These are phyloP conservation scores for Anas platyrhynchos DNA, from an alignment of 2,113 vertebrate species.

Conservation along the genomic window DNA sequence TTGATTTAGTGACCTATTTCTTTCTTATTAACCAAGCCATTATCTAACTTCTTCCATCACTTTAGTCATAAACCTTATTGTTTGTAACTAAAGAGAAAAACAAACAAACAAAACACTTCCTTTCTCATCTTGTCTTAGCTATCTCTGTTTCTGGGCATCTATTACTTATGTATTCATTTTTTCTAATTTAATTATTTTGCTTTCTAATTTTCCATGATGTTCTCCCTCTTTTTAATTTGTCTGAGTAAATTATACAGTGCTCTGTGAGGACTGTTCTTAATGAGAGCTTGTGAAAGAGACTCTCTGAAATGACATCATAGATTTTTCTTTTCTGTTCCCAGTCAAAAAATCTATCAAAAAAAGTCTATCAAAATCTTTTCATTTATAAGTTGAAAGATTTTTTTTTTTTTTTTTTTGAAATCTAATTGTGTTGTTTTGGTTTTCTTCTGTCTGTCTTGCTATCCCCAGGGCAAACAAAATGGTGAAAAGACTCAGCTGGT, in stretches of 20 bases:
- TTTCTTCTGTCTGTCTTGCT: not conserved
- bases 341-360: not conserved
- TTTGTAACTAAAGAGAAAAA: not conserved
- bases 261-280: not conserved
- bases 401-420: not conserved
- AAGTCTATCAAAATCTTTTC: not conserved
- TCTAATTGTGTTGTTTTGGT: not conserved
- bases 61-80: not conserved
- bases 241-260: not conserved
- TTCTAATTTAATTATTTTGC: constrained; percentile 32
- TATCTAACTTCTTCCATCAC: not conserved
- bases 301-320: not conserved
- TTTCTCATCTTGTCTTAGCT: not conserved
- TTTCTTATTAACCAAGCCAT: not conserved
- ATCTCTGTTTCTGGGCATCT: constrained; percentile 24
- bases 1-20: not conserved
- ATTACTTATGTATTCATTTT: not conserved
- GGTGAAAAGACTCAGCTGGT: not conserved
- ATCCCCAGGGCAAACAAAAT: not conserved
- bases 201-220: constrained; percentile 15
- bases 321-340: not conserved
- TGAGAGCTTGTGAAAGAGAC: not conserved
- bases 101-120: not conserved
- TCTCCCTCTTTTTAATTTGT: not conserved
- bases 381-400: not conserved